phyloP scores from a whole-genome alignment of 2,797 vertebrate species.

The Bucorvus abyssinicus region DNA sequence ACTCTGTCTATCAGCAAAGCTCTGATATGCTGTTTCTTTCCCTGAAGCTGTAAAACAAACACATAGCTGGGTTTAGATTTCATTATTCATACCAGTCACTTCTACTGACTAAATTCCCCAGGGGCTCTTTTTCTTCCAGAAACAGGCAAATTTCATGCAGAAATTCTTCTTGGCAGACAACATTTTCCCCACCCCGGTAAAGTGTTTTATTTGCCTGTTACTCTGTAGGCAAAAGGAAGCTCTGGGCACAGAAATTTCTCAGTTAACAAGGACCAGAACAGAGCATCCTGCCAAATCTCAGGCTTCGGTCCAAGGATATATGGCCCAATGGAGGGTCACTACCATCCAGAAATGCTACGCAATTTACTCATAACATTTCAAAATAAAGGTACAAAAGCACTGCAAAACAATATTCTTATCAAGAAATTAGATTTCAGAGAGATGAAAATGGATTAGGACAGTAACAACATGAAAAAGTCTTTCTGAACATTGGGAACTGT shows the following conservation, averaged over 20 bases:
- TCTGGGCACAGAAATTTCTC: neutral
- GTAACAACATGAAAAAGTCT: neutral
- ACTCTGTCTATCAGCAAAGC: conserved; percentile 94
- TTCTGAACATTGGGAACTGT: neutral
- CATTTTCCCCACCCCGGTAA: neutral
- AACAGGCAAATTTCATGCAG: neutral
- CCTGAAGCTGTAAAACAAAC: conserved; percentile 85
- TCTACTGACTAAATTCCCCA: neutral
- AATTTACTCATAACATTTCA: neutral
- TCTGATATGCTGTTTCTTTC: conserved; percentile 95
- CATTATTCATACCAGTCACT: neutral
- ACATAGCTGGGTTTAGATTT: neutral
- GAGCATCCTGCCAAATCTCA: neutral
- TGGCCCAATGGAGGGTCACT: neutral
- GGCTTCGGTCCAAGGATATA: neutral
- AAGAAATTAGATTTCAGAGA: neutral
- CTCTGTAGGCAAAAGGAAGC: neutral
- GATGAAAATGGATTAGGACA: neutral
- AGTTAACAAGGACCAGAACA: neutral
- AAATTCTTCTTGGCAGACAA: neutral
- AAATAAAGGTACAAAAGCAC: neutral
- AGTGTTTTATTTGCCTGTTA: neutral
- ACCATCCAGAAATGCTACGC: neutral
- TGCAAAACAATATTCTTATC: neutral
- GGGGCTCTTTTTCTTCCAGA: neutral